phyloP scores from a whole-genome alignment of 2,113 vertebrate species.

The Sorex araneus region DNA sequence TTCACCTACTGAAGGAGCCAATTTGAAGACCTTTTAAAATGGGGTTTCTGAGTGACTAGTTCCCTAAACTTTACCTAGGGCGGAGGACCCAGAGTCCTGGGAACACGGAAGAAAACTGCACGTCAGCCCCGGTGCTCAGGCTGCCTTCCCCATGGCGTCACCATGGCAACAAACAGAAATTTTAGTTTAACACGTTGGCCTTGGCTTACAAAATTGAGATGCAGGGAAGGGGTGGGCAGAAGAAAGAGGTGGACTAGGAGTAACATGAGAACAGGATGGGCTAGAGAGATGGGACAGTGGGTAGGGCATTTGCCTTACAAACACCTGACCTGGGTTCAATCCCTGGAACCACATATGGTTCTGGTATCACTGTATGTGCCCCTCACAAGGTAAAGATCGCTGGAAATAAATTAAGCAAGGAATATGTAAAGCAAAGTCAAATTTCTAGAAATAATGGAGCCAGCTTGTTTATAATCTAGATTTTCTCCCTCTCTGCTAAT shows the following conservation, averaged over 20 bases:
- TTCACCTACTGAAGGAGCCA: neutral
- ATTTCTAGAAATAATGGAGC: neutral
- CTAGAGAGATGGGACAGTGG: no score
- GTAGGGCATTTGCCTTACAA: no score
- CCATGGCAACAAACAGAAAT: neutral
- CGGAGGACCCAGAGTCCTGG: neutral
- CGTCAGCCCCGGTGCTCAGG: neutral
- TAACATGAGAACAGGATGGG: no score
- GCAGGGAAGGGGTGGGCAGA: no score
- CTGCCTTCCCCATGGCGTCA: neutral
- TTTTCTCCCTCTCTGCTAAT: neutral
- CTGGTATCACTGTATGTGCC: no score
- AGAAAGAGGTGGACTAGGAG: no score
- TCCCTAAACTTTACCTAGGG: neutral
- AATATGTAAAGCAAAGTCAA: constrained; percentile 13
- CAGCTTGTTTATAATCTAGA: neutral
- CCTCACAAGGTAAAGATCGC: neutral
- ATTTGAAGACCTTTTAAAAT: neutral
- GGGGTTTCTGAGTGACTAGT: neutral
- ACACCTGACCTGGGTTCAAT: no score
- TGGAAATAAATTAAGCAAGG: neutral
- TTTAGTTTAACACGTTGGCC: neutral
- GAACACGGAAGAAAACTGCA: neutral
- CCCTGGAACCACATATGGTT: no score
- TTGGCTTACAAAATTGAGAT: no score